Percentiles rank a stretch among this genome's conserved stretches.
These are phyloP conservation scores for Callopanchax toddi DNA, from an alignment of 2,113 vertebrate genomes.

Conservation along the genomic window DNA sequence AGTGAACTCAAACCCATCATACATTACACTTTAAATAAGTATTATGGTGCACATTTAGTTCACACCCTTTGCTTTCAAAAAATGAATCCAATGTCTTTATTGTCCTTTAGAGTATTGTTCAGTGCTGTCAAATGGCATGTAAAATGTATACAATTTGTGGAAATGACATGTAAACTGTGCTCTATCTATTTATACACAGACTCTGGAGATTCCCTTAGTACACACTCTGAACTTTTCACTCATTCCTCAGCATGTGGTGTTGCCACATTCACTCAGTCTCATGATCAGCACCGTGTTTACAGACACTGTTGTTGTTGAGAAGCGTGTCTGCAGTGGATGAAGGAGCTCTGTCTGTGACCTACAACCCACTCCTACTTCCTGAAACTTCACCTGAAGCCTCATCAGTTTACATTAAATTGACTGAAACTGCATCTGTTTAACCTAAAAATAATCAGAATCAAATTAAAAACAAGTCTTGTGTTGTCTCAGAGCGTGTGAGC, in stretches of 20 bases:
- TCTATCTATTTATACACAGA: neutral
- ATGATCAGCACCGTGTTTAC: constrained; percentile 31
- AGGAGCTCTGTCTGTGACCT: constrained; percentile 21
- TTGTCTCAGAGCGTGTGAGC: neutral
- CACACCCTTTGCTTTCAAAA: neutral
- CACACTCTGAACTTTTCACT: constrained; percentile 31
- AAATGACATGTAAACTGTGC: neutral
- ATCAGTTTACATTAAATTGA: constrained; percentile 8
- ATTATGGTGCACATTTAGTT: neutral
- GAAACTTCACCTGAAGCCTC: constrained; percentile 15
- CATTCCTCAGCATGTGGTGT: constrained; percentile 26
- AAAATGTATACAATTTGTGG: neutral
- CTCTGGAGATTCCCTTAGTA: neutral
- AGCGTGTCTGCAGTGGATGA: constrained; percentile 12
- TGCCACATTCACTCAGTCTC: constrained; percentile 26
- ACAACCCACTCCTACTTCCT: constrained; percentile 10
- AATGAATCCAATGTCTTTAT: neutral
- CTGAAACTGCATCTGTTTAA: neutral
- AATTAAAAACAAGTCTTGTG: neutral
- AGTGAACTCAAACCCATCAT: no score
- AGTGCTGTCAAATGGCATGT: neutral
- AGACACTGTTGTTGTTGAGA: constrained; percentile 31
- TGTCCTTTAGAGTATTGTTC: neutral
- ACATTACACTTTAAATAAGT: no score
- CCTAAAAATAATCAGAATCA: neutral